phyloP scores from a whole-genome alignment of 2,113 vertebrate species.

The Rhea pennata region DNA sequence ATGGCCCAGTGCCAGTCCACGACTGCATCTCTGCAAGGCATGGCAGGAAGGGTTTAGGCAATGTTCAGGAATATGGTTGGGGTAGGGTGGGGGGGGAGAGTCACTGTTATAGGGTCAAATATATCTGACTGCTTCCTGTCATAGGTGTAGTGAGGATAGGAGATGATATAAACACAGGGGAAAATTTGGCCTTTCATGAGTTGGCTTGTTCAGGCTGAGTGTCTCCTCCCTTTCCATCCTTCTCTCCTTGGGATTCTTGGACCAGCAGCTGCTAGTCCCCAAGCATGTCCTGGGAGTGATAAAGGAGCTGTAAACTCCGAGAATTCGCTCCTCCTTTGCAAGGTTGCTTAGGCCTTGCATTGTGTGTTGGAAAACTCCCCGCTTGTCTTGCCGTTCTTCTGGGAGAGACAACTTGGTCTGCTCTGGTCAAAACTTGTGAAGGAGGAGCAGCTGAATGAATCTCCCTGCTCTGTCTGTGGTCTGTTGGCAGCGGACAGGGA shows the following conservation, averaged over 20 bases:
- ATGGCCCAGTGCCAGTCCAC: background rate
- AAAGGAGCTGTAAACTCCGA: background rate
- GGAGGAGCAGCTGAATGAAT: background rate
- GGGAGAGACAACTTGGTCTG: background rate
- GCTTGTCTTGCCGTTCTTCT: background rate
- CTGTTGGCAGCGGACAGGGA: accelerated
- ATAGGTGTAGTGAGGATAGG: background rate
- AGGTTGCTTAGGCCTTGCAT: background rate
- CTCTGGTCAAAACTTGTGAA: background rate
- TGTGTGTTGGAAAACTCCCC: background rate
- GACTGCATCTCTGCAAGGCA: background rate
- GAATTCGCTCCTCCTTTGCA: background rate
- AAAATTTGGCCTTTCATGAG: background rate
- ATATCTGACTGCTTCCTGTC: background rate
- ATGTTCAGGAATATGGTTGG: background rate
- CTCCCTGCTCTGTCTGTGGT: background rate
- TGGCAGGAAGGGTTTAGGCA: background rate
- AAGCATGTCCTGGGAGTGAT: background rate
- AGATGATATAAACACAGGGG: background rate
- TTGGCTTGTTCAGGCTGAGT: background rate
- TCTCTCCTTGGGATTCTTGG: accelerated
- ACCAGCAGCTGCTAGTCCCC: background rate
- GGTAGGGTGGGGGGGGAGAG: background rate
- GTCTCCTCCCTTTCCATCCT: background rate
- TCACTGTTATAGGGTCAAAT: background rate